phyloP scores from a whole-genome alignment of 2,797 vertebrate genomes.

The Prionace glauca region DNA sequence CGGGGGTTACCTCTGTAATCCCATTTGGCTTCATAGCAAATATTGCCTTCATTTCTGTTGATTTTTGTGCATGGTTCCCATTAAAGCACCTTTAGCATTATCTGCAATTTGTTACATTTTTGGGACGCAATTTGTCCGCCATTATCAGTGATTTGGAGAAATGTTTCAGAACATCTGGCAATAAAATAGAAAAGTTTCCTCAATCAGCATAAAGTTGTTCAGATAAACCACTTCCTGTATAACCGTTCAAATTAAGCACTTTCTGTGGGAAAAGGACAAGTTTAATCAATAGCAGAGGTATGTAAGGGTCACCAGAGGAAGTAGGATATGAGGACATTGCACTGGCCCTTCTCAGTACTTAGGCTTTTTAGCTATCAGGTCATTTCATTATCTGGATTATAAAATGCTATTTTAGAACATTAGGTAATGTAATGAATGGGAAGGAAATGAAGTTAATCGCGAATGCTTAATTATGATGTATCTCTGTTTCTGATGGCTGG shows the following conservation, averaged over 20 bases:
- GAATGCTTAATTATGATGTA: background rate
- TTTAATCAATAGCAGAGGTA: background rate
- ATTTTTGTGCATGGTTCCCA: background rate
- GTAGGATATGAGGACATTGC: background rate
- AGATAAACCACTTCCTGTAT: background rate
- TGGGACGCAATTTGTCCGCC: background rate
- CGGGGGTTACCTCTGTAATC: background rate
- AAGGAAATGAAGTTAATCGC: background rate
- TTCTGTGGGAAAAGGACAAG: background rate
- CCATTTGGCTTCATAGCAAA: background rate
- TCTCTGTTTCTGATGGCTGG: background rate
- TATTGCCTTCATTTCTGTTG: background rate
- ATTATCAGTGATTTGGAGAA: background rate
- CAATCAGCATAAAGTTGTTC: background rate
- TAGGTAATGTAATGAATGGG: background rate
- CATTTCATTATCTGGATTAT: background rate
- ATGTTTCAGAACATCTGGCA: background rate
- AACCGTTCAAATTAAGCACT: background rate
- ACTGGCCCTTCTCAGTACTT: background rate
- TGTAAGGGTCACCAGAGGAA: background rate
- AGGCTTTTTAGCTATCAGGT: background rate
- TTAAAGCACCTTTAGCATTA: background rate
- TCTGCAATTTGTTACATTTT: background rate
- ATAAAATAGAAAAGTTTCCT: background rate
- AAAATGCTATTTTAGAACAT: background rate